A percentile compares a stretch with the other conserved stretches of the same genome.
Conservation (phyloP, 2,888 invertebrate species). For the Cryptocheilus praepositus region DNA sequence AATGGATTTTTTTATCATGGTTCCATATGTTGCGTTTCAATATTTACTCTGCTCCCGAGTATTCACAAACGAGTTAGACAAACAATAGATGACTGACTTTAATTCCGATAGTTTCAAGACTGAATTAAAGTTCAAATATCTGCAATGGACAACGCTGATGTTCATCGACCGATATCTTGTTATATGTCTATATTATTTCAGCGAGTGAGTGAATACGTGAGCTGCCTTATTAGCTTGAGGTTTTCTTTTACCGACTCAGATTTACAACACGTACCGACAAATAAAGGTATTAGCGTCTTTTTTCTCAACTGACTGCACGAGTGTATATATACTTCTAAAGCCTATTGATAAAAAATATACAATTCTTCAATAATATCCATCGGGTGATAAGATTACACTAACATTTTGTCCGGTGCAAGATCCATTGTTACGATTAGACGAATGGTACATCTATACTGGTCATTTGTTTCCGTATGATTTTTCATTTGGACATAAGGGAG, state of each 20-base stretch:
- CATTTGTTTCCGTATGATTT: too few species aligned
- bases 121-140: constrained; percentile 14
- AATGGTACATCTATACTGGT: too few species aligned
- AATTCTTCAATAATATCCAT: constrained; percentile 8
- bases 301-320: constrained; percentile 8
- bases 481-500: background rate
- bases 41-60: too few species aligned
- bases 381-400: too few species aligned
- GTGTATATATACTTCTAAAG: constrained; percentile 23
- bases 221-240: too few species aligned
- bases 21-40: too few species aligned
- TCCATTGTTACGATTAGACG: too few species aligned
- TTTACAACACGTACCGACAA: too few species aligned
- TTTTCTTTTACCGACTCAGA: too few species aligned
- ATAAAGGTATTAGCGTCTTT: background rate
- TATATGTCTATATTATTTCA: constrained; percentile 3
- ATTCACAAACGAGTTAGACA: too few species aligned
- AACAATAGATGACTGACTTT: background rate
- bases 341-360: constrained; percentile 17
- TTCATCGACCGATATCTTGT: background rate
- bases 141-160: background rate
- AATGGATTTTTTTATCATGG: too few species aligned
- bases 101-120: constrained; percentile 25
- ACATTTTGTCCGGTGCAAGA: too few species aligned
- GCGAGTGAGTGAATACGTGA: constrained; percentile 6